phyloP scores from a whole-genome alignment of 1,140 invertebrate genomes.

The Drosophila santomea region DNA sequence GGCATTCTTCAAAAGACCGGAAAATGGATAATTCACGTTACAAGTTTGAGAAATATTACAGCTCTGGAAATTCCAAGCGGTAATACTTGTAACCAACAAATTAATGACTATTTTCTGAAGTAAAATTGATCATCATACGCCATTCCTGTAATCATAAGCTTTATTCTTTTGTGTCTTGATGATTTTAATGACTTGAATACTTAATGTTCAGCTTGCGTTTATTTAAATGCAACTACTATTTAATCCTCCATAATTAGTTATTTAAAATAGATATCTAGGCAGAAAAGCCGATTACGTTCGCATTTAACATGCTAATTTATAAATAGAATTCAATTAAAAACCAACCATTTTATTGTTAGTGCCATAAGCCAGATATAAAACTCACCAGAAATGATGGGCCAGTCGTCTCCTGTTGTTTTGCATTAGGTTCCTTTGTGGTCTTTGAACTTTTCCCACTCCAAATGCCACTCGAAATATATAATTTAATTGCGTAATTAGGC shows the following conservation, averaged over 20 bases:
- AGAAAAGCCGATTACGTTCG: too few relatives aligned
- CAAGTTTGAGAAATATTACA: neutral
- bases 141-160: too few relatives aligned
- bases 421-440: neutral
- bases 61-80: neutral
- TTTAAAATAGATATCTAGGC: too few relatives aligned
- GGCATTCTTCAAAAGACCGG: neutral
- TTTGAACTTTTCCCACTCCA: conserved; percentile 1
- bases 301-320: neutral
- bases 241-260: too few relatives aligned
- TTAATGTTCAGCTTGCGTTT: too few relatives aligned
- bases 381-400: conserved; percentile 55
- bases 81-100: neutral
- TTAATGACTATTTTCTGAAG: too few relatives aligned
- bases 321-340: neutral
- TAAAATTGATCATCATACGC: too few relatives aligned
- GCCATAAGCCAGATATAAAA: conserved; percentile 1
- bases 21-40: neutral
- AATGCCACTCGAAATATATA: conserved; percentile 29
- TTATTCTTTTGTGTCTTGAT: too few relatives aligned
- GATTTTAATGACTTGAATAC: too few relatives aligned
- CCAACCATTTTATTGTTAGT: neutral
- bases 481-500: conserved; percentile 55
- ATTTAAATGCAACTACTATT: too few relatives aligned
- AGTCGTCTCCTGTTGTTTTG: conserved; percentile 5